These are phyloP conservation scores for Ispidina lecontei DNA, from an alignment of 2,797 vertebrate species.

Conservation along the genomic window DNA sequence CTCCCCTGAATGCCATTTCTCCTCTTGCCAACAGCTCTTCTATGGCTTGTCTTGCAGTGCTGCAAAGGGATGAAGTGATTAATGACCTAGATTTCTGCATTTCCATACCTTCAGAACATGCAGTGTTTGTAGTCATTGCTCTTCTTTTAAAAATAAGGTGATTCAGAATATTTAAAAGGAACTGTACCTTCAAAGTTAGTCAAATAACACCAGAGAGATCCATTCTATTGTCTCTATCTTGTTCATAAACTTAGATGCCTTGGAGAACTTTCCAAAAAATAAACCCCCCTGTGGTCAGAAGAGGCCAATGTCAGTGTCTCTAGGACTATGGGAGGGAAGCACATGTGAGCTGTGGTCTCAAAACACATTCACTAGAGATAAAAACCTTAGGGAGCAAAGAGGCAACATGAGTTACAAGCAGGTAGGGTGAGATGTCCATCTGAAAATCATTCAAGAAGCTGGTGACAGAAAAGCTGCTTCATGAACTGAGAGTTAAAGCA, in stretches of 20 bases:
- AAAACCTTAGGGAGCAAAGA: background rate
- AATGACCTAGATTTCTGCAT: background rate
- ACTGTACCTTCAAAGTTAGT: background rate
- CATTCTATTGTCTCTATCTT: background rate
- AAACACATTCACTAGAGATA: background rate
- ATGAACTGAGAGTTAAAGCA: background rate
- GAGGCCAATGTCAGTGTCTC: background rate
- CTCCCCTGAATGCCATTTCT: background rate
- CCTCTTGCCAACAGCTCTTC: background rate
- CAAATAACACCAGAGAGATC: background rate
- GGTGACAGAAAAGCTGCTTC: background rate
- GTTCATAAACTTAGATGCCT: background rate
- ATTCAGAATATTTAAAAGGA: background rate
- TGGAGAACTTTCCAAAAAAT: background rate
- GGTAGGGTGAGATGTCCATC: background rate
- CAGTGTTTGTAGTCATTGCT: background rate
- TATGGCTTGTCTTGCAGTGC: accelerated
- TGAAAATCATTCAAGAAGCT: background rate
- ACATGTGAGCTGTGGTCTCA: background rate
- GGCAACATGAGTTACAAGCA: accelerated
- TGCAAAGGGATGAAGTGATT: background rate
- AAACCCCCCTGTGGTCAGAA: background rate
- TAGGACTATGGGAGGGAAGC: background rate
- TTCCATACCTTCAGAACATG: background rate
- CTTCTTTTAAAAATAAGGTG: background rate